These are phyloP conservation scores for Rambutsinella grinnellia DNA, from an alignment of 2,888 invertebrate genomes.

Conservation along the genomic window DNA sequence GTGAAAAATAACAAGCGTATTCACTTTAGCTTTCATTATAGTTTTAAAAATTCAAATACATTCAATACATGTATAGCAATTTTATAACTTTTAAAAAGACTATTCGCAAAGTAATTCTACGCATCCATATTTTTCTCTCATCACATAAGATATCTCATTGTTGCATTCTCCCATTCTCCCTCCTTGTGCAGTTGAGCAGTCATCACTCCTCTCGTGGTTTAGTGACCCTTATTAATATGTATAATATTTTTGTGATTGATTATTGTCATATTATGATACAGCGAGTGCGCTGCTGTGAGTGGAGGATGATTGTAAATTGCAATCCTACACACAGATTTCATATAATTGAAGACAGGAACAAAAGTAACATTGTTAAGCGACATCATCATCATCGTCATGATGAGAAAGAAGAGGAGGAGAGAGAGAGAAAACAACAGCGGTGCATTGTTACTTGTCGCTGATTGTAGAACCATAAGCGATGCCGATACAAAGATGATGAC, in stretches of 20 bases:
- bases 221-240: slow-evolving; percentile 59
- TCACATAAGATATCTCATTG: not conserved
- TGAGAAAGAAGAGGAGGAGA: not conserved
- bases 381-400: not conserved
- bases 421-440: not conserved
- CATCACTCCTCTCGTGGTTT: slow-evolving; percentile 38
- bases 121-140: not conserved
- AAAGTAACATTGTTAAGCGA: not conserved
- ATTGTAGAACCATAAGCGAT: too few relatives aligned
- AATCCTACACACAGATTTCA: too few relatives aligned
- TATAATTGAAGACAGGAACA: too few relatives aligned
- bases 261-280: slow-evolving; percentile 24
- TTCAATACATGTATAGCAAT: not conserved
- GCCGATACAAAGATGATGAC: too few relatives aligned
- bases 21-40: slow-evolving; percentile 2
- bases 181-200: not conserved
- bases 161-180: slow-evolving; percentile 1
- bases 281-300: not conserved
- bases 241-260: slow-evolving; percentile 58
- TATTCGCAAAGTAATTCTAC: not conserved
- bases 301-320: not conserved
- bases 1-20: slow-evolving; percentile 22
- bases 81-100: too few relatives aligned
- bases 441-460: too few relatives aligned
- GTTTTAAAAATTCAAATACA: not conserved